Evolutionary conservation across 2,888 invertebrate genomes (phyloP).

Genomic region (Acheta domesticus): DNA sequence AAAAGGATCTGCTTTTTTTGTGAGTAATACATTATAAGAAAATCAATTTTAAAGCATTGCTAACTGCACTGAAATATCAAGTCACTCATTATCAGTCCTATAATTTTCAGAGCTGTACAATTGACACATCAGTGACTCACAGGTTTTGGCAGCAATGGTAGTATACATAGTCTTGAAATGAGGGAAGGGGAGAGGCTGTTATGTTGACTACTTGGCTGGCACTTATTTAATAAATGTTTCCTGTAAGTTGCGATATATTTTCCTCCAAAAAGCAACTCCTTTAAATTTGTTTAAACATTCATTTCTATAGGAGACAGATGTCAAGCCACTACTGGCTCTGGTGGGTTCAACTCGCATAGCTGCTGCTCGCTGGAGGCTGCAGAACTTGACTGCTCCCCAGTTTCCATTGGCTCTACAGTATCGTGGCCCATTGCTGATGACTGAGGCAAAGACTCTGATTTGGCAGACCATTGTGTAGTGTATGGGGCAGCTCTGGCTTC

Average conservation of each 20-base stretch:
- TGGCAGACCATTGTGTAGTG: constrained; percentile 37
- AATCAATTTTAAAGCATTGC: neutral
- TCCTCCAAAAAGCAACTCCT: neutral
- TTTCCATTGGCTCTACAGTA: constrained; percentile 36
- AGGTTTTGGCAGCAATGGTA: neutral
- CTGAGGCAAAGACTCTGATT: constrained; percentile 34
- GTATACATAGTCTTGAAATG: neutral
- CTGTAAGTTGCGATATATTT: neutral
- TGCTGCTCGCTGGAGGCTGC: constrained; percentile 28
- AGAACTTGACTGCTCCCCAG: constrained; percentile 31
- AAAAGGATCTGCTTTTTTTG: too few relatives aligned
- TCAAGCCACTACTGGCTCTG: constrained; percentile 40
- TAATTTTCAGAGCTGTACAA: constrained; percentile 4
- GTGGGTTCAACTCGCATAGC: constrained; percentile 37
- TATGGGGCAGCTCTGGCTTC: constrained; percentile 54
- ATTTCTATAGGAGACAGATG: constrained; percentile 21
- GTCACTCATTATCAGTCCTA: neutral
- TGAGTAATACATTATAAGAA: neutral
- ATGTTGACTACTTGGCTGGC: constrained; percentile 2
- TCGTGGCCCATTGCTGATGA: constrained; percentile 21
- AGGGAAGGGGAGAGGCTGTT: neutral
- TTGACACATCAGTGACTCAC: neutral
- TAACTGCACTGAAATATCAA: neutral
- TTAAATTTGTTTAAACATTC: constrained; percentile 12
- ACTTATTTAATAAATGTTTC: neutral